phyloP scores from a whole-genome alignment of 2,888 invertebrate genomes.

The Arrhopalites spinosus region DNA sequence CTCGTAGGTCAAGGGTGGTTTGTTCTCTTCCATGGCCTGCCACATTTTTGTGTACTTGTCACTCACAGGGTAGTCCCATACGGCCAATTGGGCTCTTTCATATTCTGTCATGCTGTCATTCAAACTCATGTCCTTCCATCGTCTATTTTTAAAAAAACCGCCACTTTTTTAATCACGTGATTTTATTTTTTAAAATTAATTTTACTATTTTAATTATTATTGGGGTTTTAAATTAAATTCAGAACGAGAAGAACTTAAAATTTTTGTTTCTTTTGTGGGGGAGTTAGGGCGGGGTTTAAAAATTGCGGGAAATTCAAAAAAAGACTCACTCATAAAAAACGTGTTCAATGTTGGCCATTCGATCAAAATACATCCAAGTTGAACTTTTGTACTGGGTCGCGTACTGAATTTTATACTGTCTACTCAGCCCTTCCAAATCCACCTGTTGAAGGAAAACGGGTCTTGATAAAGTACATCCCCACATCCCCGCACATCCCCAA shows the following conservation, averaged over 20 bases:
- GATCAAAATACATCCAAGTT: conserved; percentile 88
- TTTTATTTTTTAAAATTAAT: no score
- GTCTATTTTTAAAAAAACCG: conserved; percentile 65
- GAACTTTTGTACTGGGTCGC: conserved; percentile 86
- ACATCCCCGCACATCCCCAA: no score
- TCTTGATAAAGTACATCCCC: no score
- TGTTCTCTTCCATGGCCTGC: conserved; percentile 89
- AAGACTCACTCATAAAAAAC: conserved; percentile 81
- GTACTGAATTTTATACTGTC: conserved; percentile 94
- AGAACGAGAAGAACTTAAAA: no score
- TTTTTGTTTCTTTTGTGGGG: no score
- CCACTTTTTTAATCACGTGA: background rate
- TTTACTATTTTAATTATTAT: background rate
- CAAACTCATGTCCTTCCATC: conserved; percentile 97
- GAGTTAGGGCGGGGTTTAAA: no score
- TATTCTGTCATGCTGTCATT: conserved; percentile 89
- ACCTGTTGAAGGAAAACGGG: no score
- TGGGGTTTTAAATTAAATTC: background rate
- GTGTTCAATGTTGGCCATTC: conserved; percentile 94
- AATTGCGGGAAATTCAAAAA: background rate
- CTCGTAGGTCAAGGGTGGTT: conserved; percentile 76
- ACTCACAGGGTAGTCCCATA: conserved; percentile 98
- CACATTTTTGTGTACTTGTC: conserved; percentile 99
- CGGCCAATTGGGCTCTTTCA: conserved; percentile 90
- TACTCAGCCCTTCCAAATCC: conserved; percentile 88